phyloP scores from a whole-genome alignment of 1,140 invertebrate species.

The Mylabris phalerata region DNA sequence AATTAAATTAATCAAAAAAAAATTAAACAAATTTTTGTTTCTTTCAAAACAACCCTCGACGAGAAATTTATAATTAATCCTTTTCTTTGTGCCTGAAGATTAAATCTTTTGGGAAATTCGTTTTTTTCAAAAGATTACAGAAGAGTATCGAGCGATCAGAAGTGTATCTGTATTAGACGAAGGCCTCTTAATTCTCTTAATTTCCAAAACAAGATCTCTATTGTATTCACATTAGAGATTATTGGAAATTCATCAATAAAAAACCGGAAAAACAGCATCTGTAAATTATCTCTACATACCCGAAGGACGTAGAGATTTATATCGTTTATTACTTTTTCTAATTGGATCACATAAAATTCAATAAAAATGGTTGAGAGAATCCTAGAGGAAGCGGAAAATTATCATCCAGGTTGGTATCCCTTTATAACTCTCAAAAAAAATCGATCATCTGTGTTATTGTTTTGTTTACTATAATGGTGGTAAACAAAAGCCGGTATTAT shows the following conservation, averaged over 20 bases:
- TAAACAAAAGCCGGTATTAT: not conserved
- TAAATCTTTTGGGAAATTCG: slow-evolving; percentile 2
- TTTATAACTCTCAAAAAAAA: not conserved
- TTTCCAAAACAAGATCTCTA: no score
- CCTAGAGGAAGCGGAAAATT: slow-evolving; percentile 38
- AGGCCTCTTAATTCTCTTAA: no score
- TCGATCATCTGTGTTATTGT: not conserved
- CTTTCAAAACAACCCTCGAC: not conserved
- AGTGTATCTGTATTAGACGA: no score
- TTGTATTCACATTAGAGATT: no score
- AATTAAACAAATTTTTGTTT: not conserved
- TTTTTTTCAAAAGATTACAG: no score
- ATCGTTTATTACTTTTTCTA: not conserved
- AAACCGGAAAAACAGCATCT: not conserved
- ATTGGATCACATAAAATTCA: not conserved
- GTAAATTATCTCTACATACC: not conserved
- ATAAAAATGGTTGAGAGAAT: slow-evolving; percentile 40
- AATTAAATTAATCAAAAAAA: not conserved
- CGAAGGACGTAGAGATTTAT: not conserved
- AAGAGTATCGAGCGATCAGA: no score
- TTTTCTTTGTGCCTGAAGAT: slow-evolving; percentile 36
- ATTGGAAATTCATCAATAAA: no score
- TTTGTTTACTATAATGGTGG: not conserved
- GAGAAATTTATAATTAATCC: slow-evolving; percentile 17
- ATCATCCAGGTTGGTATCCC: slow-evolving; percentile 31